Base-by-base conservation (phyloP, 2,797 vertebrate species). In the Molossus alvarezi region DNA sequence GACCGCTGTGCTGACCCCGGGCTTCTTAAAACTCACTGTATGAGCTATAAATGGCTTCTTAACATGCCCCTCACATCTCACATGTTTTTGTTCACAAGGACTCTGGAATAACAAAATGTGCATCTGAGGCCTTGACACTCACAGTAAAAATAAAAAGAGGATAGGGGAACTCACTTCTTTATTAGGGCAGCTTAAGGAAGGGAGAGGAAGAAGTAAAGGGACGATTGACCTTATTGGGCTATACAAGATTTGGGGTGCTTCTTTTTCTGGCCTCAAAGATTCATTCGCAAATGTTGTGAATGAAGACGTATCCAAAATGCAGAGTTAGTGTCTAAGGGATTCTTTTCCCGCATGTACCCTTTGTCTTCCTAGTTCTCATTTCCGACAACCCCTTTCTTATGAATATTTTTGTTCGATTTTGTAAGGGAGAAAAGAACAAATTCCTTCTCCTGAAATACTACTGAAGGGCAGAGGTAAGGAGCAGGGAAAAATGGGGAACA, bases 1-100 rank as follows among this genome's bases (percentile, higher is more conserved):
- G 85, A 90, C 79, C 87, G 91, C 80, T 93, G 83, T 95, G 96
- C 93, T 96, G 94, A 97, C 93, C 96, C 71, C 71, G 64, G 57
- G 62, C 62, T 91, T 94, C 97, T 94, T 25, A 91, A 92, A 97
- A 33, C 94, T 91, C 67, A 89, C 88, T 94, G 88, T 95, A 58
- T 96, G 93, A 96, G 76, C 86, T 97, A 71, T 93, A 96, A 97
- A 97, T 85, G 94, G 71, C 93, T 96, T 95, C 87, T 97, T 97
- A 96, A 96, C 94, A 96, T 97, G 96, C 57, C 45, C 45, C 91
- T 97, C 89, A 97, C 96, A 94, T 91, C 88, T 96, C 86, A 95
- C 37, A 71, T 90, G 90, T 94, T 69, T 97, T 88, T 88, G 92
- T 94, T 51, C 95, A 91, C 80, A 93, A 96, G 64, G 89, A 95